A percentile compares a stretch with the other conserved stretches of the same genome.
These are phyloP conservation scores for Pachyseris speciosa DNA, from an alignment of 64 coral and sea anemone species.

Conservation along the genomic window DNA sequence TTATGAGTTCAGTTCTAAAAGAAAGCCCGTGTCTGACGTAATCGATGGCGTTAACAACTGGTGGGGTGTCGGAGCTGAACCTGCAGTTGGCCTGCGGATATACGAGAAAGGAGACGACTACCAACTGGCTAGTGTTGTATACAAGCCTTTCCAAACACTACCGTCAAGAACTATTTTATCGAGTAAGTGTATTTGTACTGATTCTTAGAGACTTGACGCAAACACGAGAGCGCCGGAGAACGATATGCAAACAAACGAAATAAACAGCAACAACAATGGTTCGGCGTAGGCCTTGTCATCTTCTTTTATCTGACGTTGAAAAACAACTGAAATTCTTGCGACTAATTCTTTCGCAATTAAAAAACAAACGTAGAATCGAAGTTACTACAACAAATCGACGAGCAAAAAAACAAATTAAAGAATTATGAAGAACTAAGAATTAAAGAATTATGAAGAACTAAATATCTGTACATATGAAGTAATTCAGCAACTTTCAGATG, in stretches of 20 bases:
- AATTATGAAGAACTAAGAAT: no score
- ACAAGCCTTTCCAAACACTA: constrained; percentile 45
- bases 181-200: constrained; percentile 12
- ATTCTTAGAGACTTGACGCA: not conserved
- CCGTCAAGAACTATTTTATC: constrained; percentile 36
- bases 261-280: not conserved
- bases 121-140: constrained; percentile 7
- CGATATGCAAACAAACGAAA: not conserved
- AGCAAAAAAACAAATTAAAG: no score
- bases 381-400: no score
- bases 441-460: no score
- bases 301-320: no score
- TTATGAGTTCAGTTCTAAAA: constrained; percentile 59
- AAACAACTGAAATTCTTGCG: no score
- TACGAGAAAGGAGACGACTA: not conserved
- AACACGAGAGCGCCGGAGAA: no score
- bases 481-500: no score
- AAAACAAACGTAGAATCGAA: no score
- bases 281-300: no score
- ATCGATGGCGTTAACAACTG: constrained; percentile 54
- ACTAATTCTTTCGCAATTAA: no score
- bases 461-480: no score
- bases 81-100: not conserved
- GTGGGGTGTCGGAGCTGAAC: constrained; percentile 12
- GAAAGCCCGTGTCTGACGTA: not conserved